phyloP scores from a whole-genome alignment of 2,113 vertebrate genomes.

The Illadopsis cleaveri region DNA sequence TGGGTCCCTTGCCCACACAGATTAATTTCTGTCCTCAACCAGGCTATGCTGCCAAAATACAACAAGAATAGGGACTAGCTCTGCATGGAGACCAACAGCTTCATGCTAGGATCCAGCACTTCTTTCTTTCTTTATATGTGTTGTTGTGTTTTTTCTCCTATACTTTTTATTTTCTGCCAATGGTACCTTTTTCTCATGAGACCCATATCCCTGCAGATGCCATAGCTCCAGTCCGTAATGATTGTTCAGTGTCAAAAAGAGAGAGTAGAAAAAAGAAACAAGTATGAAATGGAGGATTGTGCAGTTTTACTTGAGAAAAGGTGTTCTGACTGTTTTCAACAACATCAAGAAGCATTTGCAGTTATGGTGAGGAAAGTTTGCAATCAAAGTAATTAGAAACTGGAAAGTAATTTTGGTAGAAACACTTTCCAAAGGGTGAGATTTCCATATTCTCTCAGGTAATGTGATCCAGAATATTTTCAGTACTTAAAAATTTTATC shows the following conservation, averaged over 20 bases:
- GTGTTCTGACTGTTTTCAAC: neutral
- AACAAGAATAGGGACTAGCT: neutral
- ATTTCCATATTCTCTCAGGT: neutral
- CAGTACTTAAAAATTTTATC: neutral
- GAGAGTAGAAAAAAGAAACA: neutral
- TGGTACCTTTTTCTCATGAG: neutral
- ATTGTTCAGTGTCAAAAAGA: neutral
- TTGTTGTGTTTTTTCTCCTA: neutral
- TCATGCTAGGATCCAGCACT: neutral
- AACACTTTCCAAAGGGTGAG: neutral
- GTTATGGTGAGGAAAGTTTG: neutral
- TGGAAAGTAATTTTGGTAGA: neutral
- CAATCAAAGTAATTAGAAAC: neutral
- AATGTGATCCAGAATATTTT: neutral
- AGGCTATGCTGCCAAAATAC: neutral
- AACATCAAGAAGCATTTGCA: neutral
- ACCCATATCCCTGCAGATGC: neutral
- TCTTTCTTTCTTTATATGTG: neutral
- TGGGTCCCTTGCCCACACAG: fast-evolving
- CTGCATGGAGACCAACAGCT: neutral
- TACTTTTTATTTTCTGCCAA: neutral
- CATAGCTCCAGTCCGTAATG: neutral
- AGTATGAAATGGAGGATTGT: neutral
- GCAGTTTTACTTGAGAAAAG: neutral
- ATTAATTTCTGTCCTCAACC: neutral